Evolutionary conservation across 2,888 invertebrate species (phyloP), one percentile per base, ranked within the genome.

Genomic region (Phengaris arion): DNA sequence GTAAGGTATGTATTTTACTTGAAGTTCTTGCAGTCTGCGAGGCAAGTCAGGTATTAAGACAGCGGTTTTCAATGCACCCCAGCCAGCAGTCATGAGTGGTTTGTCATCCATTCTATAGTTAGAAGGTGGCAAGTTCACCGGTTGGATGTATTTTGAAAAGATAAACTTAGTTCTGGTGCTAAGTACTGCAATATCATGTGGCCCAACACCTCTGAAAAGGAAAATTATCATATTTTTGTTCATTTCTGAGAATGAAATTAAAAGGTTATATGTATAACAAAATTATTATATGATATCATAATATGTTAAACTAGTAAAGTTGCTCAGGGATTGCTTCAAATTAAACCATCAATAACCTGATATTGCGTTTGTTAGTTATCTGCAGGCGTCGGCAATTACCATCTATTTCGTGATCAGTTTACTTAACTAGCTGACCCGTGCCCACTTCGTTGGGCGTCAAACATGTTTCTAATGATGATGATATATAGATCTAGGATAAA

Each of bases 151-250:
- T 52, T 86, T 85, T 10, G 89, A 89, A 75, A 87, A 90, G 45
- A 75, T 78, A 70, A 94, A 89, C 2, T 89, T 85, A 5, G 80
- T 80, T 52, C 79, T 81, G 22, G 91, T 87, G 78, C 84, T 86
- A 3, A 95, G 85, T 51, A 95, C 82, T 6, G 94, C 95, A 75
- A 95, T 93, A 80, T 95, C 95, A 79, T 94, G 90, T 35, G 91
- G 88, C 9, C 90, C 92, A 51, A 94, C 88, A 1, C 87, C 90
- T 55, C 93, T 92, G 82, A 74, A 86, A 84, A 72, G 13, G 52
- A 73, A 54, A 73, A 12, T 45, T 22, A 54, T 12, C 45, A 54
- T 12, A 73, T 3, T 15, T 12, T 7, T 22, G 3, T 6, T 9
- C 35, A 64, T 7, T n/a, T 15, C 2, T 64, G 35, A 64, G n/a